Base-by-base conservation (phyloP, 2,888 invertebrate species). In the Eulithis testata region DNA sequence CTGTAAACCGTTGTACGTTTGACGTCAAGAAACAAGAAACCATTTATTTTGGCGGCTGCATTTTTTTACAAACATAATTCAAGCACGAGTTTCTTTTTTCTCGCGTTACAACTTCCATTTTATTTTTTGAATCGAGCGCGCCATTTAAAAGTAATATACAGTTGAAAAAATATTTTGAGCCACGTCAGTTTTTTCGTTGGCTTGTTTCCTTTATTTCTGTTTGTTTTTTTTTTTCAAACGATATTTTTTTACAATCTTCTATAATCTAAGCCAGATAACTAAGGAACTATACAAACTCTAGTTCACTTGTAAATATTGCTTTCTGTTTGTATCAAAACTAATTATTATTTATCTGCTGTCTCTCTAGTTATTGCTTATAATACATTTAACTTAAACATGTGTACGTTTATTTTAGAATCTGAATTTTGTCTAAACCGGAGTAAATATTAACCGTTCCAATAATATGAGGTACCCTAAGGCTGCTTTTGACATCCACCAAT, bases 11-110 rank as follows among this genome's bases (percentile, higher is more conserved):
- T 27, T 54, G 21, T 31, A 55, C 47, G 61, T 68, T 71, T 74
- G 80, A 66, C 78, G 69, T 65, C 65, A 53, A 73, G 83, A 87
- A 86, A 89, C 78, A 52, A 11, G 87, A 69, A 82, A 62, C 59
- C 72, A 81, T 74, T 84, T 86, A 80, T 79, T 83, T 84, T 87
- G 87, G 87, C 89, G 90, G 90, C 86, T 83, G 84, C 83, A 70
- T 79, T 85, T 86, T 85, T 88, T 88, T 86, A 86, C 81, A 87
- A 87, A 87, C 85, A 73, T 77, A 85, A 84, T 82, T 56, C 78
- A 79, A 76, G 74, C 90, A 87, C 91, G 87, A 90, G 90, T 67
- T 67, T 69, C 59, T 91, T 84, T 91, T 91, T 91, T 91, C 90
- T 87, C 83, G 90, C 79, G 90, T 91, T 88, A 91, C 90, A 90